These are phyloP conservation scores for Oncorhynchus keta DNA, from an alignment of 2,113 vertebrate species.

Conservation along the genomic window DNA sequence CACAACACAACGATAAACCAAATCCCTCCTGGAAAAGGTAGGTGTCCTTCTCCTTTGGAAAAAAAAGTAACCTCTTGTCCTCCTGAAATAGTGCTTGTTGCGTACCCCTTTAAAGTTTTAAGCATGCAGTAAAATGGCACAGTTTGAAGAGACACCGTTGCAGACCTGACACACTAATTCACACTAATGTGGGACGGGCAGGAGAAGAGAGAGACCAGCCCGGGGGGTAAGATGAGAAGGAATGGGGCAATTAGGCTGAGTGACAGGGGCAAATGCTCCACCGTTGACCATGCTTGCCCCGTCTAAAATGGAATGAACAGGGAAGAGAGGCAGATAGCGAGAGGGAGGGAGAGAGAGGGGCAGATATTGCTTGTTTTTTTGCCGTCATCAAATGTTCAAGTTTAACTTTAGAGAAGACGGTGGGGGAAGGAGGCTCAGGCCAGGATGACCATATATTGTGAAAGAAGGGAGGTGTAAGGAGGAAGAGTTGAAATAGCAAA, in stretches of 20 bases:
- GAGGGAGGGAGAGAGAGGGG: slow-evolving; percentile 35
- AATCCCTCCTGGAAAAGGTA: slow-evolving; percentile 49
- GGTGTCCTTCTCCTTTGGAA: slow-evolving; percentile 30
- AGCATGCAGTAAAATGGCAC: slow-evolving; percentile 51
- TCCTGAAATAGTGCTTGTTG: slow-evolving; percentile 30
- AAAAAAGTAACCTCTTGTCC: slow-evolving; percentile 26
- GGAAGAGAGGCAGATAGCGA: neutral
- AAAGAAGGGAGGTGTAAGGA: slow-evolving; percentile 30
- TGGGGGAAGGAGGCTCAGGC: slow-evolving; percentile 25
- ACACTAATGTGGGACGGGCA: slow-evolving; percentile 67
- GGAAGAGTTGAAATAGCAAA: slow-evolving; percentile 12
- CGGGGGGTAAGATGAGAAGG: slow-evolving; percentile 73
- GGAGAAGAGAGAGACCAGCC: slow-evolving; percentile 72
- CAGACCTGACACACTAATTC: slow-evolving; percentile 59
- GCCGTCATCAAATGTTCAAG: slow-evolving; percentile 62
- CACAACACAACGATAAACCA: slow-evolving; percentile 41
- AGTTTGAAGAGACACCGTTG: slow-evolving; percentile 50
- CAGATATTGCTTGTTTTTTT: slow-evolving; percentile 47
- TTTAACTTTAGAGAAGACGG: slow-evolving; percentile 66
- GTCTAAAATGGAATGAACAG: slow-evolving; percentile 63
- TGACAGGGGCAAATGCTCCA: slow-evolving; percentile 76
- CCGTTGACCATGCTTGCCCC: slow-evolving; percentile 52
- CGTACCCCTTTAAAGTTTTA: slow-evolving; percentile 32
- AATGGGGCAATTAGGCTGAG: slow-evolving; percentile 65
- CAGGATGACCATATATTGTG: slow-evolving; percentile 51